A percentile compares a stretch with the other conserved stretches of the same genome.
Conservation (phyloP, 2,888 invertebrate species). For the Meloe dianella region DNA sequence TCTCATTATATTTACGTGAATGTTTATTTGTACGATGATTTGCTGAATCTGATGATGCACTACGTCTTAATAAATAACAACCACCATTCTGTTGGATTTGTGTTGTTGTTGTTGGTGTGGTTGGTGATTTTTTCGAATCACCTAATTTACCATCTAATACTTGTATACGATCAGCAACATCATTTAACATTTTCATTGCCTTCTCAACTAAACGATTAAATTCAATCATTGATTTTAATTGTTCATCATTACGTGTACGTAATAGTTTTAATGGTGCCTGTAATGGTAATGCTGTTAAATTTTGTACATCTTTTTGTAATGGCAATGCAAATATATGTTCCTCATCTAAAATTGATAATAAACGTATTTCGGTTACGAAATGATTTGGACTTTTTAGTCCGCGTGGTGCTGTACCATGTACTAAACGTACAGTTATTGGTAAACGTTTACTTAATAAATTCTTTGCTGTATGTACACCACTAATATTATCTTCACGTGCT, state of each 20-base stretch:
- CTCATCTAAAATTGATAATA: constrained; percentile 84
- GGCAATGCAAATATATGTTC: constrained; percentile 85
- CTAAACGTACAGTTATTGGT: constrained; percentile 90
- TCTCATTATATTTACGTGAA: constrained; percentile 66
- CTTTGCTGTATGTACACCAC: constrained; percentile 91
- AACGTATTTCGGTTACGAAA: constrained; percentile 83
- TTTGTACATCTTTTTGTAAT: constrained; percentile 78
- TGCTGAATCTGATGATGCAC: constrained; percentile 78
- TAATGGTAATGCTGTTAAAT: constrained; percentile 81
- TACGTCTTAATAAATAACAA: constrained; percentile 75
- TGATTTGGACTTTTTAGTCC: constrained; percentile 81
- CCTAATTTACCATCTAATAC: constrained; percentile 80
- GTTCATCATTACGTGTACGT: constrained; percentile 81
- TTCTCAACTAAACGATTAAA: constrained; percentile 80
- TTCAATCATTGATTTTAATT: constrained; percentile 70
- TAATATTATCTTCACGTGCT: constrained; percentile 91
- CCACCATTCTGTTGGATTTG: constrained; percentile 43
- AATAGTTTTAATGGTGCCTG: constrained; percentile 87
- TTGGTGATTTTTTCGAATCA: constrained; percentile 62
- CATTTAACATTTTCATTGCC: constrained; percentile 74
- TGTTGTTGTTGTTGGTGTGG: constrained; percentile 51
- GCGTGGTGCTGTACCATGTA: constrained; percentile 87
- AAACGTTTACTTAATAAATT: constrained; percentile 87
- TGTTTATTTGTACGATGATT: constrained; percentile 60
- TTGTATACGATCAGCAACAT: constrained; percentile 81